Conservation (phyloP, 2,113 vertebrate genomes). For the Poeciliopsis prolifica region DNA sequence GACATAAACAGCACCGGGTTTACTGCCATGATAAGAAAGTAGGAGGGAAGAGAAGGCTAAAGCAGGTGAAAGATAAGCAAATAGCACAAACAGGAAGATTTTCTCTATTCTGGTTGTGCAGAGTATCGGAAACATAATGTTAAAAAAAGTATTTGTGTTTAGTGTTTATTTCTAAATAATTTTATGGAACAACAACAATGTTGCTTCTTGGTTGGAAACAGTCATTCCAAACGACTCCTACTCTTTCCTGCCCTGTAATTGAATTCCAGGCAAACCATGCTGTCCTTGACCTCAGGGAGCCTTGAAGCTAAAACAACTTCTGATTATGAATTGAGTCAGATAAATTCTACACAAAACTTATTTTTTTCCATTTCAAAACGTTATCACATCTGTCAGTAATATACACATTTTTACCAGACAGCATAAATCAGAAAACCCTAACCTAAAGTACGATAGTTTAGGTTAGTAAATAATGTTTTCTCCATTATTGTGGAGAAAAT, state of each 20-base stretch:
- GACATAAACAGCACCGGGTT: conserved; percentile 48
- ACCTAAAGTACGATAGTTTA: too few species aligned
- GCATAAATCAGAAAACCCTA: not conserved
- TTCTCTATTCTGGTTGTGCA: not conserved
- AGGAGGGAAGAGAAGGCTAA: conserved; percentile 27
- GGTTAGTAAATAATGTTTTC: too few species aligned
- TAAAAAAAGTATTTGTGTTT: not conserved
- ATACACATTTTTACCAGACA: not conserved
- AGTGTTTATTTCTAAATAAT: conserved; percentile 17
- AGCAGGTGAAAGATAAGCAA: conserved; percentile 5
- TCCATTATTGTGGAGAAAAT: too few species aligned
- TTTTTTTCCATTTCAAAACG: not conserved
- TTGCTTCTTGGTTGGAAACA: conserved; percentile 58
- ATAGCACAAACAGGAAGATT: not conserved
- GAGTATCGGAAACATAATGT: not conserved
- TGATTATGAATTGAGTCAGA: conserved; percentile 14
- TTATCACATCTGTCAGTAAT: not conserved
- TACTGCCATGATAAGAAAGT: conserved; percentile 31
- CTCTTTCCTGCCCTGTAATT: conserved; percentile 41
- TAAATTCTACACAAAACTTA: not conserved
- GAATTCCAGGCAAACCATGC: conserved; percentile 51
- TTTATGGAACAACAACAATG: conserved; percentile 20
- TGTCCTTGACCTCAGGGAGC: conserved; percentile 19
- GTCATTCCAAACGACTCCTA: conserved; percentile 35
- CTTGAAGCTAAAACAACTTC: conserved; percentile 13